Percentiles rank a stretch among this genome's conserved stretches.
Conservation (phyloP, 2,113 vertebrate species). For the Cephalopholis sonnerati region DNA sequence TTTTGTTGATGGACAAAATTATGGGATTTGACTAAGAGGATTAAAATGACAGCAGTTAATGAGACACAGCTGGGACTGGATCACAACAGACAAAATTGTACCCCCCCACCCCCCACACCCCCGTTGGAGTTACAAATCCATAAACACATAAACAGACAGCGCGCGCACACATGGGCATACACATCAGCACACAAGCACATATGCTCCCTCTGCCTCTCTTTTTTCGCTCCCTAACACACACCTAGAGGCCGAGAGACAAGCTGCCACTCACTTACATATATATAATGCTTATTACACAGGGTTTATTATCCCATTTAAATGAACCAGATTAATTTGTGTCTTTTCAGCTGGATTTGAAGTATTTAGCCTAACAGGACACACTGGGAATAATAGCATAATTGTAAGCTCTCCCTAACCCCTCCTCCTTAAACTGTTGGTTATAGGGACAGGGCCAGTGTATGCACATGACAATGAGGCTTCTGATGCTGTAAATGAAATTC, state of each 20-base stretch:
- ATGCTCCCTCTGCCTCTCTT: conserved; percentile 21
- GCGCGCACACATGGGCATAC: conserved; percentile 43
- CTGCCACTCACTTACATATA: conserved; percentile 61
- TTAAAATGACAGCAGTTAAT: conserved; percentile 84
- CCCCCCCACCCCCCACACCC: not conserved
- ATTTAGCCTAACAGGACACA: conserved; percentile 72
- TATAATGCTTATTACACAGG: conserved; percentile 63
- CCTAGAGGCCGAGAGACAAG: conserved; percentile 53
- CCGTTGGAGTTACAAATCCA: conserved; percentile 52
- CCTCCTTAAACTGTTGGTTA: conserved; percentile 37
- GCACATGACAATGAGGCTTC: conserved; percentile 34
- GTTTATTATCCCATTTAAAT: conserved; percentile 70
- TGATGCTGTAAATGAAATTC: conserved; percentile 33
- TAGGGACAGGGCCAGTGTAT: conserved; percentile 4
- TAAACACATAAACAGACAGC: conserved; percentile 49
- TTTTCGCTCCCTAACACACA: conserved; percentile 26
- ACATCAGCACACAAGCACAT: conserved; percentile 54
- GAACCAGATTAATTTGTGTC: conserved; percentile 72
- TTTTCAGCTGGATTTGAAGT: conserved; percentile 70
- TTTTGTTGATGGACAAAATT: conserved; percentile 83
- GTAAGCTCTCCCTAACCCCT: conserved; percentile 53
- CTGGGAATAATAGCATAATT: conserved; percentile 65
- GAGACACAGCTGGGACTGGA: conserved; percentile 82
- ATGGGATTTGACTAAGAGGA: conserved; percentile 85
- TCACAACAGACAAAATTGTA: conserved; percentile 73